phyloP scores from a whole-genome alignment of 2,797 vertebrate species.

The Acrossocheilus fasciatus region DNA sequence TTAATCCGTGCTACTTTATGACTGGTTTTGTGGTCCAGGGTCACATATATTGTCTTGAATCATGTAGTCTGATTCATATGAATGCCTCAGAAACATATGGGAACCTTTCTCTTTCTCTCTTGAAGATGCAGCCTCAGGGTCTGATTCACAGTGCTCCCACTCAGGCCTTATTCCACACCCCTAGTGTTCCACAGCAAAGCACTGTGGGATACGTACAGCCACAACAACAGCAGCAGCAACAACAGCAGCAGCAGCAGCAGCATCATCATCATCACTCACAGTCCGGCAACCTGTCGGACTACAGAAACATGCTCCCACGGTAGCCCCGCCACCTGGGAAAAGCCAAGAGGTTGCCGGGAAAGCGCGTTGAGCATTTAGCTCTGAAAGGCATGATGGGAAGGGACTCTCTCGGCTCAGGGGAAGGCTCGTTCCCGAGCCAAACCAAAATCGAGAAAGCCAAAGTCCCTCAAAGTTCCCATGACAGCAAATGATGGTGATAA shows the following conservation, averaged over 20 bases:
- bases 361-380: constrained; percentile 34
- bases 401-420: constrained; percentile 24
- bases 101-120: background rate
- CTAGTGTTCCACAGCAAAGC: constrained; percentile 76
- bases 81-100: background rate
- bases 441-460: constrained; percentile 57
- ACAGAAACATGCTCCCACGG: constrained; percentile 86
- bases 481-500: constrained; percentile 33
- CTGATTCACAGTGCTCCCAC: constrained; percentile 71
- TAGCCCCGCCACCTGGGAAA: constrained; percentile 54
- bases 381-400: constrained; percentile 59
- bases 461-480: constrained; percentile 55
- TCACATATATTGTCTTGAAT: background rate
- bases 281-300: constrained; percentile 81
- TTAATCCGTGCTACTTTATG: background rate
- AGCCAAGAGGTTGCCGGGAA: constrained; percentile 51
- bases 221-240: constrained; percentile 76
- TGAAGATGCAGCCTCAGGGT: constrained; percentile 82
- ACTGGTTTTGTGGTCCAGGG: background rate
- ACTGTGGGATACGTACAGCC: constrained; percentile 82
- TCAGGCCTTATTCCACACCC: constrained; percentile 78
- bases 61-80: background rate
- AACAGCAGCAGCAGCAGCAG: constrained; percentile 66
- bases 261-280: constrained; percentile 82
- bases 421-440: constrained; percentile 51